Percentiles rank a stretch among this genome's conserved stretches.
Conservation (phyloP, 2,113 vertebrate species). For the Cyanocitta stelleri region DNA sequence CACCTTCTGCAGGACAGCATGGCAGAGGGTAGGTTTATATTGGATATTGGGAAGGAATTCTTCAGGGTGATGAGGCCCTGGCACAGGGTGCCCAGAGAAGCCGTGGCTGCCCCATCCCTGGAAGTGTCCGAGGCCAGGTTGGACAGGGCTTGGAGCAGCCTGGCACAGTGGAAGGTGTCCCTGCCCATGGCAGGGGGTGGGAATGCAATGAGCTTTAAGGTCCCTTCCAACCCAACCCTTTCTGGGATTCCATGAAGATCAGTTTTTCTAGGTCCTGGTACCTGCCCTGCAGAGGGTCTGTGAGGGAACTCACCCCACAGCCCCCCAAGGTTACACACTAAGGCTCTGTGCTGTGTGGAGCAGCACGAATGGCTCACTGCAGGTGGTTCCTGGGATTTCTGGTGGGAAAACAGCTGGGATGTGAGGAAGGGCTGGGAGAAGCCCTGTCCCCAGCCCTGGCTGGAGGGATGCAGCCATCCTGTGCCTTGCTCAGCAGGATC, state of each 20-base stretch:
- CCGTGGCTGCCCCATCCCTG: neutral
- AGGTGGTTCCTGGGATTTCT: neutral
- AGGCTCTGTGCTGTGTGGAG: neutral
- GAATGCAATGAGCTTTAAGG: neutral
- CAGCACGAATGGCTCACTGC: neutral
- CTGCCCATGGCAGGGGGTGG: neutral
- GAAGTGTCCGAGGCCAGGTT: neutral
- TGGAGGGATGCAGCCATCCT: neutral
- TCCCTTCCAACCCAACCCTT: neutral
- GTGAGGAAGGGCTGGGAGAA: neutral
- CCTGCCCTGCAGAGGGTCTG: neutral
- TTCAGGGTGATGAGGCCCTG: neutral
- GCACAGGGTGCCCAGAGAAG: fast-evolving
- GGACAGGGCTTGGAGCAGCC: fast-evolving
- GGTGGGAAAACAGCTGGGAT: neutral
- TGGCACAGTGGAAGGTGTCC: neutral
- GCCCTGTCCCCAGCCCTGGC: neutral
- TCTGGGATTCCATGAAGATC: neutral
- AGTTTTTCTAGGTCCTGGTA: neutral
- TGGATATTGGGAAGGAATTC: neutral
- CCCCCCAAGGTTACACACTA: neutral
- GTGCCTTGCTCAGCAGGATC: neutral
- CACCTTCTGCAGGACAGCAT: neutral
- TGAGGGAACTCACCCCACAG: neutral
- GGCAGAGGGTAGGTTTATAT: neutral